These are phyloP conservation scores for Cheilosia variabilis DNA, from an alignment of 2,888 invertebrate genomes.

Conservation along the genomic window DNA sequence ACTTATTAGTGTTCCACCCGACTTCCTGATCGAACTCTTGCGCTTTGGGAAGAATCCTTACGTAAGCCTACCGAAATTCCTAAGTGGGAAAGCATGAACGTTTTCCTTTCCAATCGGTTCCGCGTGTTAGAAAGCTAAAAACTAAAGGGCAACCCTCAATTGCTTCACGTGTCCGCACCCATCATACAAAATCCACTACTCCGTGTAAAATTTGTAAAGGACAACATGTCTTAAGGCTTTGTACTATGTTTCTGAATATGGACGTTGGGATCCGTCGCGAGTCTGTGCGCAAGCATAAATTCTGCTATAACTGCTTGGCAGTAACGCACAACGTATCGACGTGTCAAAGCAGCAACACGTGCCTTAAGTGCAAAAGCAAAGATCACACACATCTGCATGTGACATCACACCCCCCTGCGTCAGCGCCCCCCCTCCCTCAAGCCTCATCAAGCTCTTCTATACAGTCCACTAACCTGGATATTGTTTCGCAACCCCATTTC, in stretches of 20 bases:
- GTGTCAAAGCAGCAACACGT: background rate
- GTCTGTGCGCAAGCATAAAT: background rate
- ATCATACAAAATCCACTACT: background rate
- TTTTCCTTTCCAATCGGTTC: background rate
- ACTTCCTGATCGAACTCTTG: background rate
- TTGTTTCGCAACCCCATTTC: background rate
- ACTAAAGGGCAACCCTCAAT: background rate
- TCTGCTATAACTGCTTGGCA: background rate
- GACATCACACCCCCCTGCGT: background rate
- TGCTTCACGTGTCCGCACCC: background rate
- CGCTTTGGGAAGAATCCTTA: slow-evolving; percentile 5
- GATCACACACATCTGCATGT: background rate
- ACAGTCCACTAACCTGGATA: background rate
- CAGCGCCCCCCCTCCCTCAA: background rate
- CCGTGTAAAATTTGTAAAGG: slow-evolving; percentile 1
- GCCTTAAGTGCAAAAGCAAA: background rate
- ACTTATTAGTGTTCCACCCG: slow-evolving; percentile 7
- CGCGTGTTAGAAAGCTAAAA: background rate
- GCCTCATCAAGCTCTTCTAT: background rate
- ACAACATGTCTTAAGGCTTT: background rate
- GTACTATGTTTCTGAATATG: background rate
- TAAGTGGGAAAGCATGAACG: background rate
- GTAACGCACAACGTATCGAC: background rate
- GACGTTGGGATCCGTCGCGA: background rate
- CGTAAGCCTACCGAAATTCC: background rate